These are phyloP conservation scores for Atopsyche davidsoni DNA, from an alignment of 1,140 invertebrate genomes.

Conservation along the genomic window DNA sequence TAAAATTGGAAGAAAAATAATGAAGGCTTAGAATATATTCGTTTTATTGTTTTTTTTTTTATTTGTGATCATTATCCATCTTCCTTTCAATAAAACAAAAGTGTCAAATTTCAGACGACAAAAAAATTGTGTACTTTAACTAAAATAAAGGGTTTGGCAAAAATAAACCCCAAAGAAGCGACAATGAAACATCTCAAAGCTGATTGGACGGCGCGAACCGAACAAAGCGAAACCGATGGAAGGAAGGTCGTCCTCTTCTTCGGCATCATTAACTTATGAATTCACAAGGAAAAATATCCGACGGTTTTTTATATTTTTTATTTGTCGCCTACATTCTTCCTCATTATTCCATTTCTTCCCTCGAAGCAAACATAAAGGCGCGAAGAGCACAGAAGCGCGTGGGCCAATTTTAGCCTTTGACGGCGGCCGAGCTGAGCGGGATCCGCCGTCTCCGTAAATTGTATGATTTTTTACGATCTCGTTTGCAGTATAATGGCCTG, in stretches of 20 bases:
- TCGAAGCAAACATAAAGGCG: slow-evolving; percentile 28
- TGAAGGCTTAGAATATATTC: too few species aligned
- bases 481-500: slow-evolving; percentile 28
- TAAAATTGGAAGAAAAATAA: too few species aligned
- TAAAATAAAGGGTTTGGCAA: too few species aligned
- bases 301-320: slow-evolving; percentile 20
- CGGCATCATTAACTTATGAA: slow-evolving; percentile 25
- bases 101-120: too few species aligned
- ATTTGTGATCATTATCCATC: too few species aligned
- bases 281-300: slow-evolving; percentile 15
- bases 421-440: slow-evolving; percentile 21
- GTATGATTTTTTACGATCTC: slow-evolving; percentile 29
- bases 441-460: slow-evolving; percentile 29
- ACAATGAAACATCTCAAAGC: neutral
- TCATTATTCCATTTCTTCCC: slow-evolving; percentile 28
- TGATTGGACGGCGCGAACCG: too few species aligned
- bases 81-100: too few species aligned
- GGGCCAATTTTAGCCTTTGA: slow-evolving; percentile 30
- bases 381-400: slow-evolving; percentile 29
- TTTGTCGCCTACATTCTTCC: slow-evolving; percentile 22
- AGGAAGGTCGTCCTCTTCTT: slow-evolving; percentile 10
- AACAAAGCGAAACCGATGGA: slow-evolving; percentile 20
- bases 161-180: neutral
- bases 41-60: too few species aligned
- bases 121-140: too few species aligned